phyloP scores from a whole-genome alignment of 2,113 vertebrate genomes.

The Neogobius melanostomus region DNA sequence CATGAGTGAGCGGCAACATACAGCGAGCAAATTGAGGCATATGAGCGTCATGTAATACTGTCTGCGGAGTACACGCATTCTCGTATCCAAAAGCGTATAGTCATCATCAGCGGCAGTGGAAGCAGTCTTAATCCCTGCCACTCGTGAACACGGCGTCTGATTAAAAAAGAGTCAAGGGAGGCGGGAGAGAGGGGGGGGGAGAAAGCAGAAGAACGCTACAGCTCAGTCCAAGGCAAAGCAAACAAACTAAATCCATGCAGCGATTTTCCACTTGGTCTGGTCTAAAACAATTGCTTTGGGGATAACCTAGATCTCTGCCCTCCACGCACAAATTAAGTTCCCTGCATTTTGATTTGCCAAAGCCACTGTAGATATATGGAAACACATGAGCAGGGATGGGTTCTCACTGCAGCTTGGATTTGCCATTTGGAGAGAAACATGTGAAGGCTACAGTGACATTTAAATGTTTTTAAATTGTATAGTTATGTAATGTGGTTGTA shows the following conservation, averaged over 20 bases:
- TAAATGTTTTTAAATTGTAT: not conserved
- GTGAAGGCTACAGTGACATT: not conserved
- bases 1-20: not conserved
- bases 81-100: constrained; percentile 1
- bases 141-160: constrained; percentile 69
- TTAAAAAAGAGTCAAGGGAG: constrained; percentile 60
- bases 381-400: not conserved
- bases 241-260: constrained; percentile 57
- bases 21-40: not conserved
- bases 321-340: constrained; percentile 55
- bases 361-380: constrained; percentile 21
- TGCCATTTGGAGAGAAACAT: not conserved
- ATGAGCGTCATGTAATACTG: not conserved
- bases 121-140: constrained; percentile 62
- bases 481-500: no score
- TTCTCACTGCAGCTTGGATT: not conserved
- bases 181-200: not conserved
- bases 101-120: constrained; percentile 21
- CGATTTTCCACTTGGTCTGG: constrained; percentile 72
- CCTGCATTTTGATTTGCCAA: constrained; percentile 39
- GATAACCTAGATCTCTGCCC: constrained; percentile 65
- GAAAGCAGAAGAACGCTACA: constrained; percentile 36
- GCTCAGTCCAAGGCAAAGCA: constrained; percentile 60
- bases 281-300: constrained; percentile 73
- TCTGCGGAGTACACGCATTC: not conserved